phyloP scores from a whole-genome alignment of 2,888 invertebrate genomes.

The Melinaea menophilus region DNA sequence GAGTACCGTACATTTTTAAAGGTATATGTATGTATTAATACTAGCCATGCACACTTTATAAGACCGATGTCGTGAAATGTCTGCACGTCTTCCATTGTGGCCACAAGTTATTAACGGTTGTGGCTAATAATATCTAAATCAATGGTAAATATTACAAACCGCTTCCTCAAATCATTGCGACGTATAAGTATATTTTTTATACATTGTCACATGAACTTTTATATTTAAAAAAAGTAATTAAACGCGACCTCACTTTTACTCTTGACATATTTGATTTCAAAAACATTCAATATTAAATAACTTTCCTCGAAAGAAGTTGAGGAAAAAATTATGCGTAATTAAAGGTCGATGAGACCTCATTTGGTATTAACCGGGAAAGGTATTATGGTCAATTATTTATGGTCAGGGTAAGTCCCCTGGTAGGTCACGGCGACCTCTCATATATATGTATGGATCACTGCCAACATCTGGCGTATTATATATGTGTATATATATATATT shows the following conservation, averaged over 20 bases:
- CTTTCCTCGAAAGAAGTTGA: constrained; percentile 17
- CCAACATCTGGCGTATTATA: constrained; percentile 28
- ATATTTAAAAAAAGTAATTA: background rate
- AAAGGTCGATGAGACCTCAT: constrained; percentile 7
- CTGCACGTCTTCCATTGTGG: constrained; percentile 37
- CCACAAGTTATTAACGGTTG: constrained; percentile 42
- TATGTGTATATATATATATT: no score
- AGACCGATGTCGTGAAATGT: constrained; percentile 25
- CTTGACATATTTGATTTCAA: constrained; percentile 12
- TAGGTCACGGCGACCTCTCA: constrained; percentile 49
- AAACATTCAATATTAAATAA: constrained; percentile 7
- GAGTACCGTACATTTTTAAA: constrained; percentile 6
- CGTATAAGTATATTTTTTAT: background rate
- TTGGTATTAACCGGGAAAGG: constrained; percentile 28
- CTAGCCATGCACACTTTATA: no score
- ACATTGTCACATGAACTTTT: background rate
- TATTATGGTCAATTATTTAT: constrained; percentile 20
- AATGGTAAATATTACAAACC: constrained; percentile 25
- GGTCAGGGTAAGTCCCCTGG: constrained; percentile 27
- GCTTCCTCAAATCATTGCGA: no score
- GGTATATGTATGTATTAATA: background rate
- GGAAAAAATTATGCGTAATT: constrained; percentile 20
- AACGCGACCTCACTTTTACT: background rate
- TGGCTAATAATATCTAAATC: constrained; percentile 40
- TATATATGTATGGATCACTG: constrained; percentile 31